Evolutionary conservation across 2,888 invertebrate species (phyloP).

Genomic region (Neoaliturus tenellus): DNA sequence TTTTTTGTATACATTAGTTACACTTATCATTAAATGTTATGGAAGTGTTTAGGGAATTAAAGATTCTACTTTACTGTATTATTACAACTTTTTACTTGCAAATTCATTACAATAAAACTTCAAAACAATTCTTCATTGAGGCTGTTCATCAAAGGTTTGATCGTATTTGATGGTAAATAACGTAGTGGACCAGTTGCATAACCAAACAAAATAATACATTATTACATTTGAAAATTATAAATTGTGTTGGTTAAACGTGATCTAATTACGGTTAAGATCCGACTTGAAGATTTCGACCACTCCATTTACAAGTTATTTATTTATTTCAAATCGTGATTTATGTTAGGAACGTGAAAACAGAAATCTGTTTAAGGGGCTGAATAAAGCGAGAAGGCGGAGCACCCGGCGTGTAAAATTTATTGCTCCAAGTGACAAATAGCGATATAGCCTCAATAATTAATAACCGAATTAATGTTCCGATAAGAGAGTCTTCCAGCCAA

Average conservation of each 20-base stretch:
- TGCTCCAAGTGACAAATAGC: slow-evolving; percentile 25
- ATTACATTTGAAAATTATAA: background rate
- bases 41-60: too few relatives aligned
- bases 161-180: background rate
- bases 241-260: slow-evolving; percentile 40
- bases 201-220: background rate
- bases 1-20: too few relatives aligned
- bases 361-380: background rate
- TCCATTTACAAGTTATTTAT: slow-evolving; percentile 40
- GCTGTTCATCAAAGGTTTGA: too few relatives aligned
- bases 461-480: slow-evolving; percentile 27
- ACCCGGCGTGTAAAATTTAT: slow-evolving; percentile 17
- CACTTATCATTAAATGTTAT: too few relatives aligned
- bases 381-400: slow-evolving; percentile 4
- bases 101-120: too few relatives aligned
- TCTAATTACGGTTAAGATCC: slow-evolving; percentile 27
- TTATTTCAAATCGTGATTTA: slow-evolving; percentile 30
- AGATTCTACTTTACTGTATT: too few relatives aligned
- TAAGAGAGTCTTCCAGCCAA: slow-evolving; percentile 36
- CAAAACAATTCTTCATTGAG: too few relatives aligned
- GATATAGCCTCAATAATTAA: slow-evolving; percentile 9
- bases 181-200: background rate
- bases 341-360: background rate
- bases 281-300: slow-evolving; percentile 31
- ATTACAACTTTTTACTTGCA: too few relatives aligned